Evolutionary conservation across 2,113 vertebrate species (phyloP).

Genomic region (Cochlearius cochlearius): DNA sequence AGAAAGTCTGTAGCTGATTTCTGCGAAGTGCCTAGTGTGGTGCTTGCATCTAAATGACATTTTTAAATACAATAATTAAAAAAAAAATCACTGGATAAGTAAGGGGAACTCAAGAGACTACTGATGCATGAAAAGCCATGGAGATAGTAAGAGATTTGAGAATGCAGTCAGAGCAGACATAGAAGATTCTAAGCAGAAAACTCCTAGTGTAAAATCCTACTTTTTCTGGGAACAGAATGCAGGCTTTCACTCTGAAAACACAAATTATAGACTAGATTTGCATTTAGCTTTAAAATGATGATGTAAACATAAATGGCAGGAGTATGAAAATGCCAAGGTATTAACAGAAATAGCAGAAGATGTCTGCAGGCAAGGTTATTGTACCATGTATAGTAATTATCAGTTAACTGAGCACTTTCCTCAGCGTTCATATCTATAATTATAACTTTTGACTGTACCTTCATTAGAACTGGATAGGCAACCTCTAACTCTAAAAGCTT

Average conservation of each 20-base stretch:
- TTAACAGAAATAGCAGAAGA: not conserved
- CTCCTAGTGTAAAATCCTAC: not conserved
- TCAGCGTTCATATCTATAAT: not conserved
- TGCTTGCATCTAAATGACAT: not conserved
- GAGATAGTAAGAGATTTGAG: not conserved
- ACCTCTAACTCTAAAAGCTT: not conserved
- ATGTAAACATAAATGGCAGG: not conserved
- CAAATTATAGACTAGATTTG: not conserved
- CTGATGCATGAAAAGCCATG: not conserved
- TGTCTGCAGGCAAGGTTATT: not conserved
- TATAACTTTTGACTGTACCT: not conserved
- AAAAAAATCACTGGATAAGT: not conserved
- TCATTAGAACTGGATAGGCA: not conserved
- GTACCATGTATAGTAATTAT: not conserved
- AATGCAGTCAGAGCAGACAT: not conserved
- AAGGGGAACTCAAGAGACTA: not conserved
- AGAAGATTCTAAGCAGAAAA: not conserved
- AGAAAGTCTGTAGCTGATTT: not conserved
- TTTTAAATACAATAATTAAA: not conserved
- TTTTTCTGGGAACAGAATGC: not conserved
- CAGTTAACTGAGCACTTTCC: not conserved
- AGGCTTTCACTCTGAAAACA: not conserved
- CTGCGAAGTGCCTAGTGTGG: not conserved
- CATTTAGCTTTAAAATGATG: not conserved
- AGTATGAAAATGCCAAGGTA: not conserved